phyloP scores from a whole-genome alignment of 2,113 vertebrate species.

The Sminthopsis crassicaudata region DNA sequence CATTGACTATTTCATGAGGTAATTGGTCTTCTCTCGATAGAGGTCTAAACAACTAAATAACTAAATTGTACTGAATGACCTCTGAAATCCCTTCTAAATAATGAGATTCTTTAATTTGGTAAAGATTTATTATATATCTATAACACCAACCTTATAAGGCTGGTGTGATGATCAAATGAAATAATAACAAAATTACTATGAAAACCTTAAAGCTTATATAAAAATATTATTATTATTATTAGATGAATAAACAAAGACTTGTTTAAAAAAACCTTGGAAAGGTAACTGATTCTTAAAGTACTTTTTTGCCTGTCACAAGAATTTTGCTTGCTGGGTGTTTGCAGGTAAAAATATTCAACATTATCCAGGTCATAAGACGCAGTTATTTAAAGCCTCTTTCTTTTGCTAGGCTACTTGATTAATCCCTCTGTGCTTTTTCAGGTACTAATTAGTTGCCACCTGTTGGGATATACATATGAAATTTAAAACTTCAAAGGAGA shows the following conservation, averaged over 20 bases:
- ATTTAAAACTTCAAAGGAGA: conserved; percentile 19
- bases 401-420: conserved; percentile 46
- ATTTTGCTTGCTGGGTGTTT: not conserved
- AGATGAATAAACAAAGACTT: not conserved
- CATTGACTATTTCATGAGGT: too few species aligned
- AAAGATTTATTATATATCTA: not conserved
- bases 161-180: not conserved
- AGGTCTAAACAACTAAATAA: too few species aligned
- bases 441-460: conserved; percentile 19
- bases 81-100: not conserved
- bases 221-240: not conserved
- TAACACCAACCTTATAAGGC: not conserved
- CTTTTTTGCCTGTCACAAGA: not conserved
- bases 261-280: not conserved
- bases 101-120: not conserved
- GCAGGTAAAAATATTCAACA: not conserved
- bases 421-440: conserved; percentile 25
- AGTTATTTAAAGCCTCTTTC: conserved; percentile 53
- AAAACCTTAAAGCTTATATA: not conserved
- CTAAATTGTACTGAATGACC: not conserved
- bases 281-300: not conserved
- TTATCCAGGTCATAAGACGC: conserved; percentile 4
- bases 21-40: too few species aligned
- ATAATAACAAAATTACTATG: not conserved
- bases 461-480: conserved; percentile 48